Conservation (phyloP, 2,888 invertebrate species). For the Conops quadrifasciatus region DNA sequence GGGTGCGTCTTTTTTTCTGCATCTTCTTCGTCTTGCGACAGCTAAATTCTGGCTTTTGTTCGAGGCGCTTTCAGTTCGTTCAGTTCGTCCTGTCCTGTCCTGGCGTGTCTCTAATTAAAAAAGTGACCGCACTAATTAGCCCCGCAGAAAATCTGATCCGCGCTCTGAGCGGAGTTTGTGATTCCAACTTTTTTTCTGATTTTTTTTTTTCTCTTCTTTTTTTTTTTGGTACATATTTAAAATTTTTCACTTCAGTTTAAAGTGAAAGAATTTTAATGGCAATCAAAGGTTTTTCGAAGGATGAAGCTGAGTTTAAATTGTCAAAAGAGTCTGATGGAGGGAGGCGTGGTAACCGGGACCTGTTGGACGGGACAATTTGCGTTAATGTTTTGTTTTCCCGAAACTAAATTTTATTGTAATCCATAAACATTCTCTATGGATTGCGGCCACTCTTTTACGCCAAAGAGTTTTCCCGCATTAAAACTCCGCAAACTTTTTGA, state of each 20-base stretch:
- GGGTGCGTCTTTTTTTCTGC: conserved; percentile 20
- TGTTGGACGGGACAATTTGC: too few species aligned
- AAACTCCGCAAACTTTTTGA: too few species aligned
- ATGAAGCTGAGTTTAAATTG: too few species aligned
- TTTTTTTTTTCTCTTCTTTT: background rate
- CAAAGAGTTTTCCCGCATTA: too few species aligned
- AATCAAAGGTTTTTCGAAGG: too few species aligned
- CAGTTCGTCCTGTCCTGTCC: conserved; percentile 49
- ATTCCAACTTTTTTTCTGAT: conserved; percentile 12
- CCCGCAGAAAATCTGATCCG: conserved; percentile 52
- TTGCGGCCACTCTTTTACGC: too few species aligned
- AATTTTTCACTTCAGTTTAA: background rate
- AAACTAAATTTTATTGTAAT: too few species aligned
- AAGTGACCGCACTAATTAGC: conserved; percentile 65
- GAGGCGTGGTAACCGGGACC: too few species aligned
- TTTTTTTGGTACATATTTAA: background rate
- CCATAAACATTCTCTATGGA: too few species aligned
- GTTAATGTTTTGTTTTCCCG: too few species aligned
- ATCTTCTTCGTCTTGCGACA: conserved; percentile 17
- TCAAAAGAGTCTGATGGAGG: too few species aligned
- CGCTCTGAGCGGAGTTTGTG: conserved; percentile 37
- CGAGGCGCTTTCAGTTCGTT: conserved; percentile 35
- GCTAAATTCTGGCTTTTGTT: conserved; percentile 41
- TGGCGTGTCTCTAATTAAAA: conserved; percentile 59
- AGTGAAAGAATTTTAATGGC: too few species aligned